Evolutionary conservation across 2,797 vertebrate genomes (phyloP).

Genomic region (Acipenser ruthenus): DNA sequence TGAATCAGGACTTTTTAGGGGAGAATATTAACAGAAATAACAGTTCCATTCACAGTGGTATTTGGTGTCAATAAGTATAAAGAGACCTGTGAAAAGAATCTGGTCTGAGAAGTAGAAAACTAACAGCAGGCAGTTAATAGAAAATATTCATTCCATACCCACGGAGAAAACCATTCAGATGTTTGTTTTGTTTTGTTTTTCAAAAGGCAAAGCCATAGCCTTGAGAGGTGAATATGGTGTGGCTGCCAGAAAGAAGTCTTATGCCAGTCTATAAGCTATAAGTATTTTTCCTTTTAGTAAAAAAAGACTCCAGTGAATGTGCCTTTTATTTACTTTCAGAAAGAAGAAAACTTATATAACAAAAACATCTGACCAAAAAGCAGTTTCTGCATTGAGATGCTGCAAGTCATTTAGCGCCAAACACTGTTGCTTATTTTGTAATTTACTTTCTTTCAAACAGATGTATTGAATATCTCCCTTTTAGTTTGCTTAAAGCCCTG

Average conservation of each 20-base stretch:
- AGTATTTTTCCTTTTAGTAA: not conserved
- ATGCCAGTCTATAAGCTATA: not conserved
- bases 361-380: no score
- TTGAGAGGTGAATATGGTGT: not conserved
- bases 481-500: not conserved
- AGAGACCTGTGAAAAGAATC: not conserved
- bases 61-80: not conserved
- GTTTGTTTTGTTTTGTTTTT: not conserved
- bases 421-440: not conserved
- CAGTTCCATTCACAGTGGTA: not conserved
- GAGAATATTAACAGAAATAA: no score
- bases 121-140: not conserved
- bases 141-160: not conserved
- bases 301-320: not conserved
- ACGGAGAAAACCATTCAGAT: not conserved
- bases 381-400: not conserved
- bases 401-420: not conserved
- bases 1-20: no score
- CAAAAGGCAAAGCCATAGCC: conserved; percentile 2
- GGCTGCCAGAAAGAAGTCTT: not conserved
- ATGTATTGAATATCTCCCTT: conserved; percentile 21
- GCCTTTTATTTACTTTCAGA: not conserved
- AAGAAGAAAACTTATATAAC: no score
- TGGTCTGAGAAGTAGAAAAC: not conserved
- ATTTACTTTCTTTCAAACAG: not conserved